Conservation (phyloP, 2,888 invertebrate genomes). For the Parasteatoda lunata region DNA sequence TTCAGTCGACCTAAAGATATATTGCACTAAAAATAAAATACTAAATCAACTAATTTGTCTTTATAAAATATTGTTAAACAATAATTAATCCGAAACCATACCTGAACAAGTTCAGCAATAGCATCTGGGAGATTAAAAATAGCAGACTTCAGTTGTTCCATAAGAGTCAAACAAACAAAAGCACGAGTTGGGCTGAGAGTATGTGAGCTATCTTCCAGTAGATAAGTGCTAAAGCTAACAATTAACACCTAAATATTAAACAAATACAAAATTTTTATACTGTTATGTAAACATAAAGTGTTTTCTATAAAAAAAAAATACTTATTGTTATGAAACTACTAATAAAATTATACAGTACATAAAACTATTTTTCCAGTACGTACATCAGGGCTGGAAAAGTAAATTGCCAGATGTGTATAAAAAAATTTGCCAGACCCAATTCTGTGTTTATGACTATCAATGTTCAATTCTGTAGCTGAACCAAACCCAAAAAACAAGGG, state of each 20-base stretch:
- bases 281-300: too few species aligned
- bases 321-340: too few species aligned
- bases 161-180: background rate
- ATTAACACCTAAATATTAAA: background rate
- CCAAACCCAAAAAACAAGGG: too few species aligned
- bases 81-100: background rate
- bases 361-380: too few species aligned
- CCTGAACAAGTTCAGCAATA: background rate
- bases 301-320: too few species aligned
- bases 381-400: too few species aligned
- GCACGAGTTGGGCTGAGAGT: background rate
- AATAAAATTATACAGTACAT: too few species aligned
- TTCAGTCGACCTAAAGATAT: conserved; percentile 31
- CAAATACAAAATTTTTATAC: background rate
- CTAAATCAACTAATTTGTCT: background rate
- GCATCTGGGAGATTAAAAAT: background rate
- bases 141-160: background rate
- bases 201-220: background rate
- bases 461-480: too few species aligned
- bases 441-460: too few species aligned
- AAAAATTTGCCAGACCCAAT: too few species aligned
- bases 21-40: conserved; percentile 23
- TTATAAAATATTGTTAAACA: background rate
- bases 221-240: background rate
- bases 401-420: too few species aligned